These are phyloP conservation scores for Hypsopygia costalis DNA, from an alignment of 2,888 invertebrate genomes.

Conservation along the genomic window DNA sequence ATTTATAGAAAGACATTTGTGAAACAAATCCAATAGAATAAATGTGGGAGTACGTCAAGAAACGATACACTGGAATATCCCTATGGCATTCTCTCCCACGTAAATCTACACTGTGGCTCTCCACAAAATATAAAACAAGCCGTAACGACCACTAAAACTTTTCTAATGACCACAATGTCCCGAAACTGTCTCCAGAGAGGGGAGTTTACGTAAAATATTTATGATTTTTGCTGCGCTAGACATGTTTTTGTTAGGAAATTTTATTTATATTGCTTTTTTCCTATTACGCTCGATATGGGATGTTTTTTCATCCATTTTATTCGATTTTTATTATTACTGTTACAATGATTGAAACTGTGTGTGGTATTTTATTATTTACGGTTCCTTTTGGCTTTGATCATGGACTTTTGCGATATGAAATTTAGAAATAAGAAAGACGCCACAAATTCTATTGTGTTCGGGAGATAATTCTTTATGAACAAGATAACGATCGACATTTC, in stretches of 20 bases:
- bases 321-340: not conserved
- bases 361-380: too few species aligned
- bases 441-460: too few species aligned
- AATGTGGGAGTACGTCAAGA: not conserved
- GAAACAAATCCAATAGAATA: not conserved
- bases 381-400: too few species aligned
- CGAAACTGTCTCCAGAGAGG: slow-evolving; percentile 61
- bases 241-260: slow-evolving; percentile 34
- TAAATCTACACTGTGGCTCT: slow-evolving; percentile 42
- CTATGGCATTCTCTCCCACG: slow-evolving; percentile 28
- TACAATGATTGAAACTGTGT: not conserved
- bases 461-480: too few species aligned
- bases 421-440: too few species aligned
- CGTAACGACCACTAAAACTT: slow-evolving; percentile 69
- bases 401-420: too few species aligned
- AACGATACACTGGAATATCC: slow-evolving; percentile 18
- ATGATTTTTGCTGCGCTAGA: slow-evolving; percentile 40
- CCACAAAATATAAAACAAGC: slow-evolving; percentile 59
- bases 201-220: slow-evolving; percentile 59
- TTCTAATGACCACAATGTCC: slow-evolving; percentile 63
- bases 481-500: too few species aligned
- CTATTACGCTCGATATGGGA: slow-evolving; percentile 10
- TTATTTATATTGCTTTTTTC: slow-evolving; percentile 35
- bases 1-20: not conserved
- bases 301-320: slow-evolving; percentile 9